Conservation (phyloP, 2,888 invertebrate genomes). For the Ormyrus labotus region DNA sequence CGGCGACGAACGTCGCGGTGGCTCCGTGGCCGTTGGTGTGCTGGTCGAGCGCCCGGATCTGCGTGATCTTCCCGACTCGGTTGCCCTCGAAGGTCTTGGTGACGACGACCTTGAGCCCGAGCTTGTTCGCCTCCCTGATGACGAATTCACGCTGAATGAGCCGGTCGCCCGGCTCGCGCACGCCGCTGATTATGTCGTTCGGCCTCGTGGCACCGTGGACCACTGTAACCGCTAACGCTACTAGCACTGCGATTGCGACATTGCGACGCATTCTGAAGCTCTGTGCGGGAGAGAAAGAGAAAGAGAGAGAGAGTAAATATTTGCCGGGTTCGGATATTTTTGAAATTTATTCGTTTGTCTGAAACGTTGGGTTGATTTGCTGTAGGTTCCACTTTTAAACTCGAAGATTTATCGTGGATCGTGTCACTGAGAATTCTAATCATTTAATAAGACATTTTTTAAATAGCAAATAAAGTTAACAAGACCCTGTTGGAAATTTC, state of each 20-base stretch:
- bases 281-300: too few relatives aligned
- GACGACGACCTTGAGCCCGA: conserved; percentile 18
- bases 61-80: conserved; percentile 28
- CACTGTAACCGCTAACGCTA: background rate
- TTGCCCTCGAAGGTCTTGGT: conserved; percentile 42
- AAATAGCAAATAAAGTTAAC: too few relatives aligned
- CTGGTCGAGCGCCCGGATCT: conserved; percentile 47
- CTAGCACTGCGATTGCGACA: conserved; percentile 7
- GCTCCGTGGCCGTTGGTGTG: conserved; percentile 50
- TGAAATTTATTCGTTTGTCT: too few relatives aligned
- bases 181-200: conserved; percentile 44
- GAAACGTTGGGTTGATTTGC: too few relatives aligned
- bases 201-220: background rate
- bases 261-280: conserved; percentile 7
- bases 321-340: too few relatives aligned
- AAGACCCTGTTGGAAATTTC: too few relatives aligned
- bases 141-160: conserved; percentile 27
- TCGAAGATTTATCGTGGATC: too few relatives aligned
- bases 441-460: too few relatives aligned
- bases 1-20: conserved; percentile 28
- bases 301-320: too few relatives aligned
- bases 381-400: too few relatives aligned
- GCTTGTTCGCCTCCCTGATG: conserved; percentile 22
- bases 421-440: too few relatives aligned
- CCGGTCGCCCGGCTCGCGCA: conserved; percentile 39